Percentiles rank a stretch among this genome's conserved stretches.
These are phyloP conservation scores for Lynx canadensis DNA, from an alignment of 2,113 vertebrate genomes.

Conservation along the genomic window DNA sequence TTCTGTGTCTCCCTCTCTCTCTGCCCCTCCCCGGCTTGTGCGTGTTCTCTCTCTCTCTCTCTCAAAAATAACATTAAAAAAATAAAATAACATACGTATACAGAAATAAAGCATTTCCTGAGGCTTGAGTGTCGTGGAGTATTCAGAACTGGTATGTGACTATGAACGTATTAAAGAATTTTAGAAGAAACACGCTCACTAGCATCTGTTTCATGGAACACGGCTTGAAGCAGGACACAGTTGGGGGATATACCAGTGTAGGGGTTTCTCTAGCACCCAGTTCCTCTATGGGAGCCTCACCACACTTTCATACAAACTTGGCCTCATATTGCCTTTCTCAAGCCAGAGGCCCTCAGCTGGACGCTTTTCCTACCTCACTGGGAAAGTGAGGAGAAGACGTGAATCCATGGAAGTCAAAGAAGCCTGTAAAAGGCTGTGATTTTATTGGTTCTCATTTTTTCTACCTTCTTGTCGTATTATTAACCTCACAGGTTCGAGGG, in stretches of 20 bases:
- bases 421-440: background rate
- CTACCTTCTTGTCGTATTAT: background rate
- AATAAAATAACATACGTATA: background rate
- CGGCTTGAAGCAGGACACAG: background rate
- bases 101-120: background rate
- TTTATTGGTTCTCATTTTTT: background rate
- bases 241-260: background rate
- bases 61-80: too few species aligned
- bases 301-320: background rate
- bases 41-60: too few species aligned
- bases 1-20: too few species aligned
- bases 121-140: background rate
- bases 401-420: background rate
- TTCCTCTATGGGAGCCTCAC: background rate
- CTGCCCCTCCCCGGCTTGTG: too few species aligned
- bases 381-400: background rate
- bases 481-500: background rate
- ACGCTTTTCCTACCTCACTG: background rate
- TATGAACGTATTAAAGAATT: background rate
- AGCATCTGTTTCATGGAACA: background rate
- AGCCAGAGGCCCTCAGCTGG: background rate
- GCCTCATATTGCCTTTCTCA: background rate
- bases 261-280: background rate
- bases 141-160: background rate
- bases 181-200: background rate